Base-by-base conservation (phyloP, 2,888 invertebrate genomes). In the Cerceris rybyensis region DNA sequence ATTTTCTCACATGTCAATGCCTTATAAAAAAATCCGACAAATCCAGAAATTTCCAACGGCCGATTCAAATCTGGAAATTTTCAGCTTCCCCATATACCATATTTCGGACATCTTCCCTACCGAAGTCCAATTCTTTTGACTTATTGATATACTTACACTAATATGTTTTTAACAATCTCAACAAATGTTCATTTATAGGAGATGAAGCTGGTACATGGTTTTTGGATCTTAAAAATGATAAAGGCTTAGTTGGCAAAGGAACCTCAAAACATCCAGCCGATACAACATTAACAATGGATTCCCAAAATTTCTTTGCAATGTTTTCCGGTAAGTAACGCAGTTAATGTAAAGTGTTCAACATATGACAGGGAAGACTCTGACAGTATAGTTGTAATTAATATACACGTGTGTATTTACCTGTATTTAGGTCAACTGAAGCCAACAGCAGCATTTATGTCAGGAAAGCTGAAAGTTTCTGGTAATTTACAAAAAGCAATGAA, bases 401-500 rank as follows among this genome's bases (percentile, higher is more conserved):
- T 28, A 28, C 66, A 65, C 14, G 70, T 68, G 64, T 72, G 76
- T 42, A 58, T 49, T 61, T 59, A 58, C 8, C 43, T 1, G 52
- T 70, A 86, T 91, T 43, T 91, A 94, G 97, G 97, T 50, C 97
- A 98, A 93, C 89, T 98, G 84, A 98, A 98, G 90, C 96, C 99
- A 2, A 96, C 98, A 0, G 95, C 96, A 1, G 99, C 99, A 0
- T 98, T 98, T 93, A 98, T 99, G 98, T 96, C 96, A 90, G 99
- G 99, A 66, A 98, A 98, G 93, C 93, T 99, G 86, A 98, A 98
- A 93, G 97, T 99, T 84, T 94, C 94, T 81, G 99, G 99, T 0
- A 98, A 98, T 90, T 94, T 99, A 88, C 97, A 96, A 87, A 97
- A 98, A 91, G 99, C 99, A 0, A 96, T 99, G 95, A 98, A 98